Percentiles rank a stretch among this genome's conserved stretches.
Evolutionary conservation across 2,797 vertebrate genomes (phyloP).

Genomic region (Euphonia xanthogaster): DNA sequence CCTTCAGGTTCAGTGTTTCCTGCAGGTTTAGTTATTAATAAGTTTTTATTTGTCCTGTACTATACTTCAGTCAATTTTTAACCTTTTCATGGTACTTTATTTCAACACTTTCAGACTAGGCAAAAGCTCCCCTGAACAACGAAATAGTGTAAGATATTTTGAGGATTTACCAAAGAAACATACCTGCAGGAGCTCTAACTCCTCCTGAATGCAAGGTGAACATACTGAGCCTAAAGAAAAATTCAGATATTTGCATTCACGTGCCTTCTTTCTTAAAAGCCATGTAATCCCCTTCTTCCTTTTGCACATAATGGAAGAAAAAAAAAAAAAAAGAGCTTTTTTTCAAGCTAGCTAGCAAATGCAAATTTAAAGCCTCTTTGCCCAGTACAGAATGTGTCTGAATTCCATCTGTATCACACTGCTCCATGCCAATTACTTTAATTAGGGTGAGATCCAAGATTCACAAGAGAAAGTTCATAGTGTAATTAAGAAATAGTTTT

Average conservation of each 20-base stretch:
- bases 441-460: conserved; percentile 46
- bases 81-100: background rate
- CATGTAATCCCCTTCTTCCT: background rate
- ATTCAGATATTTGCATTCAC: background rate
- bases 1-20: background rate
- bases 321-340: background rate
- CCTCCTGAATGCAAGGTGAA: background rate
- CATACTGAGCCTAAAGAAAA: background rate
- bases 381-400: background rate
- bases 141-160: background rate
- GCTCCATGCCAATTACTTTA: conserved; percentile 44
- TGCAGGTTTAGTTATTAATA: background rate
- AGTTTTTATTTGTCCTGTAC: background rate
- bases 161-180: background rate
- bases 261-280: background rate
- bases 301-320: background rate
- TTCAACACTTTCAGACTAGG: background rate
- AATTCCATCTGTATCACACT: conserved; percentile 20
- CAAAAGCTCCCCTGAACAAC: background rate
- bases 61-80: background rate
- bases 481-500: conserved; percentile 54
- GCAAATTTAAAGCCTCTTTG: conserved; percentile 10
- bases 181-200: background rate
- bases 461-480: conserved; percentile 11
- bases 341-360: background rate